Evolutionary conservation across 1,140 invertebrate genomes (phyloP).

Genomic region (Mesaphorura yosii): DNA sequence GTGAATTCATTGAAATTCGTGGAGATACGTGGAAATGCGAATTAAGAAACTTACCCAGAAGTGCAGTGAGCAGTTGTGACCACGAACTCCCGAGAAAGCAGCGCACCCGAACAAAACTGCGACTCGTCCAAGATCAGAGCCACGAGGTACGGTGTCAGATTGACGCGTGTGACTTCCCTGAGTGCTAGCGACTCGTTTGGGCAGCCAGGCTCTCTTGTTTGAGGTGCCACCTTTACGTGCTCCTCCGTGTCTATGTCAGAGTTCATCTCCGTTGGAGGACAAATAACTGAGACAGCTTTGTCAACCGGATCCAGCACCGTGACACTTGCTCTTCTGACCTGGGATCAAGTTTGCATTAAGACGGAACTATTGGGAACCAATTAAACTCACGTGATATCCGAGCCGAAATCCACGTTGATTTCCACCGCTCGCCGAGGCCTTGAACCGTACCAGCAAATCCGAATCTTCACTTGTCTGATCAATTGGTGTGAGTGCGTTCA

Average conservation of each 20-base stretch:
- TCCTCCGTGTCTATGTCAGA: background rate
- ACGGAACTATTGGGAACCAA: too few species aligned
- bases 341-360: background rate
- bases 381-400: background rate
- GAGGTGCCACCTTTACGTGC: background rate
- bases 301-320: conserved; percentile 1
- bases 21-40: too few species aligned
- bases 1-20: too few species aligned
- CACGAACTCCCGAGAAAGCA: background rate
- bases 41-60: background rate
- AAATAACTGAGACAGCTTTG: background rate
- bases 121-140: background rate
- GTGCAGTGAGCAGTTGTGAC: background rate
- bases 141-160: background rate
- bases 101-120: background rate
- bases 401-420: background rate
- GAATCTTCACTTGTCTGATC: background rate
- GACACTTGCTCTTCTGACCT: background rate
- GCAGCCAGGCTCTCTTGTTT: background rate
- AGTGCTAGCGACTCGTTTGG: too few species aligned
- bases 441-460: background rate
- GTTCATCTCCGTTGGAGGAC: background rate
- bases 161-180: too few species aligned
- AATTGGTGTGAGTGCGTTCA: background rate
- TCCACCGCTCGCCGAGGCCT: background rate